phyloP scores from a whole-genome alignment of 2,888 invertebrate species.

The Hemithea aestivaria region DNA sequence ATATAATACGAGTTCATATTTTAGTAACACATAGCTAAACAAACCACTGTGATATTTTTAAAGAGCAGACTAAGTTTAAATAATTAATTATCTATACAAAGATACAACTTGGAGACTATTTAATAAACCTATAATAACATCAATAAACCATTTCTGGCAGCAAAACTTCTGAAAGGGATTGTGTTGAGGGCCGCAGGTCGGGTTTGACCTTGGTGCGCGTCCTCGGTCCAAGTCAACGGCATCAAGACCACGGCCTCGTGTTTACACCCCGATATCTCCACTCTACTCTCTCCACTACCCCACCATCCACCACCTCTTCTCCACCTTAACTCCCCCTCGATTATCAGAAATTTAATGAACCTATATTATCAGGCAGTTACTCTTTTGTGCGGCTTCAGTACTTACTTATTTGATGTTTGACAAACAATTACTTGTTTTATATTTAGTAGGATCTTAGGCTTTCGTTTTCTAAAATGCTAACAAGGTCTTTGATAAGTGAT shows the following conservation, averaged over 20 bases:
- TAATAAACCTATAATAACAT: too few species aligned
- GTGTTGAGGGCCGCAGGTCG: conserved; percentile 40
- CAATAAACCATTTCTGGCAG: conserved; percentile 27
- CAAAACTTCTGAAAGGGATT: conserved; percentile 36
- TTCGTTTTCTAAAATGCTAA: too few species aligned
- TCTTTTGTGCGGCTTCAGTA: conserved; percentile 2
- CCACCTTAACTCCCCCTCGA: conserved; percentile 31
- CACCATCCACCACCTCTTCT: conserved; percentile 36
- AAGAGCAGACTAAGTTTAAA: too few species aligned
- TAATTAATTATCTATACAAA: too few species aligned
- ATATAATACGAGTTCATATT: too few species aligned
- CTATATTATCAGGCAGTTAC: conserved; percentile 15
- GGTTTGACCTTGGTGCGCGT: conserved; percentile 65
- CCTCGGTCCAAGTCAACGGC: conserved; percentile 73
- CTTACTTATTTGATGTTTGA: too few species aligned
- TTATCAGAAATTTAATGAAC: conserved; percentile 52
- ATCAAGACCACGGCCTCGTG: conserved; percentile 50
- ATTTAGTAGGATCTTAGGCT: too few species aligned
- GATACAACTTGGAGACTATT: too few species aligned
- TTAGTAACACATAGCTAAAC: too few species aligned
- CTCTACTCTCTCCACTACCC: conserved; percentile 43
- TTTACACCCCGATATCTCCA: conserved; percentile 3
- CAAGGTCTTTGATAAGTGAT: too few species aligned
- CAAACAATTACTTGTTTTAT: too few species aligned
- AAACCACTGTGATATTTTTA: too few species aligned